Evolutionary conservation across 1,140 invertebrate species (phyloP).

Genomic region (Orchestia grillus): DNA sequence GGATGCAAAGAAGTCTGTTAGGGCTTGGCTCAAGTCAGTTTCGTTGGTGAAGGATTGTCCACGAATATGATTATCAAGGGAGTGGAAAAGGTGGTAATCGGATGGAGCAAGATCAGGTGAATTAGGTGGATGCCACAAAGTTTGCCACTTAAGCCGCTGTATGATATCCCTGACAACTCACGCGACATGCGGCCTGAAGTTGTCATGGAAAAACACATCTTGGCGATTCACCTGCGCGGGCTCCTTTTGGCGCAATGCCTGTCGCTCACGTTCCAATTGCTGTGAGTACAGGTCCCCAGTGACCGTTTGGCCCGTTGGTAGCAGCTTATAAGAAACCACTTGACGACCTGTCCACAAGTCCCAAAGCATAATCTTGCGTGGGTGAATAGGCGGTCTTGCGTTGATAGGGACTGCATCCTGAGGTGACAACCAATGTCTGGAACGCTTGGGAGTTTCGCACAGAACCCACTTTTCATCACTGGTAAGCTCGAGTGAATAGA

Average conservation of each 20-base stretch:
- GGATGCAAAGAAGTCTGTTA: background rate
- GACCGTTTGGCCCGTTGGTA: too few species aligned
- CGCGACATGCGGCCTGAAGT: background rate
- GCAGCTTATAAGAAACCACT: background rate
- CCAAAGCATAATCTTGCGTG: background rate
- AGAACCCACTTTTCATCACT: too few species aligned
- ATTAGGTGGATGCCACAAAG: background rate
- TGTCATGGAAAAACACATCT: background rate
- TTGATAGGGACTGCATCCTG: too few species aligned
- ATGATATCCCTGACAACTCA: constrained; percentile 1
- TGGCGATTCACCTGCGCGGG: background rate
- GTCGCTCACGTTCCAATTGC: constrained; percentile 7
- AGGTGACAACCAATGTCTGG: too few species aligned
- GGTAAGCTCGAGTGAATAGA: too few species aligned
- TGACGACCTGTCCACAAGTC: background rate
- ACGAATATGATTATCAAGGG: background rate
- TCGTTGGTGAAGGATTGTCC: background rate
- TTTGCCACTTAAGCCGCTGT: background rate
- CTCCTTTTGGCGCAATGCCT: too few species aligned
- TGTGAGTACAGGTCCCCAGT: too few species aligned
- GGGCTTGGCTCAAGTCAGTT: background rate
- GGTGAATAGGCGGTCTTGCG: background rate
- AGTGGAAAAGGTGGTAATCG: constrained; percentile 26
- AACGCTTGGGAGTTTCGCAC: too few species aligned
- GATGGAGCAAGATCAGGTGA: background rate